A percentile compares a stretch with the other conserved stretches of the same genome.
Evolutionary conservation across 2,888 invertebrate species (phyloP).

Genomic region (Chrysotoxum bicinctum): DNA sequence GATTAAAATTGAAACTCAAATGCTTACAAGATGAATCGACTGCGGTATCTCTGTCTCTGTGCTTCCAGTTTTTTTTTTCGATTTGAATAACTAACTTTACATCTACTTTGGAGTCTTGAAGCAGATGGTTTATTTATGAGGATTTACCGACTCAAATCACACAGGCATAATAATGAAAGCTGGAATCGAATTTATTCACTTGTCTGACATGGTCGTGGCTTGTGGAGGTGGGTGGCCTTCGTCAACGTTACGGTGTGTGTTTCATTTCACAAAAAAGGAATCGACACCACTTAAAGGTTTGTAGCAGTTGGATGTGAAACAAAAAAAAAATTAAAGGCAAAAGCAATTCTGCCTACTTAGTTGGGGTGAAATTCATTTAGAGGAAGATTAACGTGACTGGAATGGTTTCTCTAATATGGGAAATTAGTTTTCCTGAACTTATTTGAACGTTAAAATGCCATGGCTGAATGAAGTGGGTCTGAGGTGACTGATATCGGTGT

Average conservation of each 20-base stretch:
- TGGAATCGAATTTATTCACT: not conserved
- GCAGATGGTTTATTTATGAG: slow-evolving; percentile 1
- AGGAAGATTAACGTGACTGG: slow-evolving; percentile 9
- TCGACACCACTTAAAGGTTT: not conserved
- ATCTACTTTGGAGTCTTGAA: no score
- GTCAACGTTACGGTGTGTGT: not conserved
- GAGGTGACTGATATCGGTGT: not conserved
- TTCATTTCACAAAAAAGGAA: not conserved
- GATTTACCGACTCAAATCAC: not conserved
- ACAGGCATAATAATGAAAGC: not conserved
- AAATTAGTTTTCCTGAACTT: slow-evolving; percentile 10
- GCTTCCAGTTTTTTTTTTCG: not conserved
- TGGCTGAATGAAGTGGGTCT: not conserved
- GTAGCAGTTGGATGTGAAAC: not conserved
- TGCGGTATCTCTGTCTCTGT: not conserved
- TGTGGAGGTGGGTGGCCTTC: not conserved
- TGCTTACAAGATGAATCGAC: not conserved
- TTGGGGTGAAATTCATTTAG: not conserved
- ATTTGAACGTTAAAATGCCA: not conserved
- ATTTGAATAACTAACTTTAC: slow-evolving; percentile 17
- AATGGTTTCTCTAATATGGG: slow-evolving; percentile 1
- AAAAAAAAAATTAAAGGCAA: no score
- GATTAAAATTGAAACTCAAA: not conserved
- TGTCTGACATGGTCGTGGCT: not conserved
- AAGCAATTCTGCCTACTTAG: no score